Evolutionary conservation across 1,140 invertebrate species (phyloP), one percentile per base, ranked within the genome.

Genomic region (Drosophila nikananu): DNA sequence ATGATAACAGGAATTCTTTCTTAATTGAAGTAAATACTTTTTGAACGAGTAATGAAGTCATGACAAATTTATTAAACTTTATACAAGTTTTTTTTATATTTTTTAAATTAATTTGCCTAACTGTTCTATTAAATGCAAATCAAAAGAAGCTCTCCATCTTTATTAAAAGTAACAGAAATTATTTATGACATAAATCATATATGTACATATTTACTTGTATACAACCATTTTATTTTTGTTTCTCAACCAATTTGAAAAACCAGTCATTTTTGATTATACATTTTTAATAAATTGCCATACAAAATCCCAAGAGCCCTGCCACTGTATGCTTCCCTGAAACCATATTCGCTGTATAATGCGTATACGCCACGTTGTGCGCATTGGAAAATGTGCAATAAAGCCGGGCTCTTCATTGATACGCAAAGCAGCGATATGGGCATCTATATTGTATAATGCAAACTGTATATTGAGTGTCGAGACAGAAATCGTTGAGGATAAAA

Each of bases 331-430:
- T 32, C 6, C 30, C 58, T 15, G 12, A 19, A 44, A 37, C 68
- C 39, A 21, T 52, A 63, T 77, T 46, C 12, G 60, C 37, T 37
- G 23, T 67, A 77, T 70, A 77, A 60, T 73, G 70, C 75, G 61
- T 63, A 87, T 67, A 66, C 70, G 84, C 77, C 64, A 57, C 30
- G 59, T 79, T 59, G 76, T 64, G 67, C 54, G 71, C 57, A 73
- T 57, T 63, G 70, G 19, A 67, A 90, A 81, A 87, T 90, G 80
- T 90, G 86, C 86, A 79, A 89, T 89, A 87, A 84, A 84, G 73
- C 67, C 52, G 65, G 75, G 73, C 81, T 77, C 79, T 86, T 89
- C 79, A 89, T 89, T 86, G 84, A 86, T 87, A 87, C 73, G 84
- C 84, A 86, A 90, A 89, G 70, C 83, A 75, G 62, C 75, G 68